These are phyloP conservation scores for Chrysolophus pictus DNA, from an alignment of 2,797 vertebrate genomes.

Conservation along the genomic window DNA sequence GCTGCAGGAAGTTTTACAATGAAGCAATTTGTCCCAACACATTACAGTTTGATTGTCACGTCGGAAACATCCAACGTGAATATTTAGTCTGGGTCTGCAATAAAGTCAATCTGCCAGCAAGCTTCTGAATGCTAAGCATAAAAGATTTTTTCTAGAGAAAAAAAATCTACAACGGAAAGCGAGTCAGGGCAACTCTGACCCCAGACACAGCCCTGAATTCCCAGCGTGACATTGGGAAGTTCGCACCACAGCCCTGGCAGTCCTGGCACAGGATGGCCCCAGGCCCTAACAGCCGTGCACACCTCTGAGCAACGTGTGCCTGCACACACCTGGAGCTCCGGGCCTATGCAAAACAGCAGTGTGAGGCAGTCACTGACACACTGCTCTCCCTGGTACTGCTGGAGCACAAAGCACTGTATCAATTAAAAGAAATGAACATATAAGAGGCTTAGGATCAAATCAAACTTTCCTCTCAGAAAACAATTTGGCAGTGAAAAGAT, in stretches of 20 bases:
- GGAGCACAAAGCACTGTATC: not conserved
- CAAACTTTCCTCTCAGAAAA: not conserved
- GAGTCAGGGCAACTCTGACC: not conserved
- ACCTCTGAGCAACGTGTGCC: constrained; percentile 33
- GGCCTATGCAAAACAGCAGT: not conserved
- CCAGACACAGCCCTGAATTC: not conserved
- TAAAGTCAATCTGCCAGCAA: not conserved
- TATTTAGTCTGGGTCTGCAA: not conserved
- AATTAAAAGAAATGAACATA: not conserved
- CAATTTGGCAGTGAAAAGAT: not conserved
- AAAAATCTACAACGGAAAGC: not conserved
- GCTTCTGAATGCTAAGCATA: not conserved
- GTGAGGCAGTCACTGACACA: not conserved
- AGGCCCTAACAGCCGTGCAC: constrained; percentile 49
- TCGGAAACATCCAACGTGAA: not conserved
- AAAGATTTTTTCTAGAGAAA: not conserved
- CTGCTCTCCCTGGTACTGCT: not conserved
- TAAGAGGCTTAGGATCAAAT: not conserved
- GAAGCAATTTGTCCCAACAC: not conserved
- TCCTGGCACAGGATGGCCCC: not conserved
- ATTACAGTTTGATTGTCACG: not conserved
- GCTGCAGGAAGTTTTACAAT: not conserved
- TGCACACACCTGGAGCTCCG: not conserved
- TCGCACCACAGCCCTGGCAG: constrained; percentile 2
- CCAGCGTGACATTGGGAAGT: not conserved